Conservation (phyloP, 2,113 vertebrate genomes). For the Saguinus midas region DNA sequence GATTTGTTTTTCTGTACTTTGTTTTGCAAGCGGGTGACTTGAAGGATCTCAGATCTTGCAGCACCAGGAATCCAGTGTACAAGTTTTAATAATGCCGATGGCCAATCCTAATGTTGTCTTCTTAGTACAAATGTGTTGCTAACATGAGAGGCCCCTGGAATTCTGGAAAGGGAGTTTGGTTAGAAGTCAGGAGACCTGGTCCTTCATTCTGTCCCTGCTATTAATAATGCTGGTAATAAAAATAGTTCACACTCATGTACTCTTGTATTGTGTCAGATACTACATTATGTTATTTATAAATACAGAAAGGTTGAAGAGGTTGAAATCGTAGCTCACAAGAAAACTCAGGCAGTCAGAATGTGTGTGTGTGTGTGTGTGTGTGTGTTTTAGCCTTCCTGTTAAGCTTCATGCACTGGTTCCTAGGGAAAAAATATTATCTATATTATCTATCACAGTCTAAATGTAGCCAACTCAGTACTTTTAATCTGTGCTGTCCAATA, state of each 20-base stretch:
- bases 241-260: not conserved
- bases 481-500: not conserved
- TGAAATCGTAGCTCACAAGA: not conserved
- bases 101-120: not conserved
- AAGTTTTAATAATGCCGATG: not conserved
- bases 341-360: not conserved
- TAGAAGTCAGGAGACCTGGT: not conserved
- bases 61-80: not conserved
- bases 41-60: conserved; percentile 1
- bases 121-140: not conserved
- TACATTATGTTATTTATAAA: conserved; percentile 40
- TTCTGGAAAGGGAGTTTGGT: not conserved
- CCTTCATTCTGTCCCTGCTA: not conserved
- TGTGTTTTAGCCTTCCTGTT: not conserved
- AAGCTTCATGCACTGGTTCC: not conserved
- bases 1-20: conserved; percentile 56
- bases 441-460: not conserved
- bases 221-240: conserved; percentile 35
- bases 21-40: conserved; percentile 50
- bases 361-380: too few relatives aligned
- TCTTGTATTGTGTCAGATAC: not conserved
- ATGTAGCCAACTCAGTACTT: not conserved
- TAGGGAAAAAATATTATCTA: not conserved
- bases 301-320: not conserved
- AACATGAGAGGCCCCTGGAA: not conserved